These are phyloP conservation scores for Hylia prasina DNA, from an alignment of 2,113 vertebrate genomes.

Conservation along the genomic window DNA sequence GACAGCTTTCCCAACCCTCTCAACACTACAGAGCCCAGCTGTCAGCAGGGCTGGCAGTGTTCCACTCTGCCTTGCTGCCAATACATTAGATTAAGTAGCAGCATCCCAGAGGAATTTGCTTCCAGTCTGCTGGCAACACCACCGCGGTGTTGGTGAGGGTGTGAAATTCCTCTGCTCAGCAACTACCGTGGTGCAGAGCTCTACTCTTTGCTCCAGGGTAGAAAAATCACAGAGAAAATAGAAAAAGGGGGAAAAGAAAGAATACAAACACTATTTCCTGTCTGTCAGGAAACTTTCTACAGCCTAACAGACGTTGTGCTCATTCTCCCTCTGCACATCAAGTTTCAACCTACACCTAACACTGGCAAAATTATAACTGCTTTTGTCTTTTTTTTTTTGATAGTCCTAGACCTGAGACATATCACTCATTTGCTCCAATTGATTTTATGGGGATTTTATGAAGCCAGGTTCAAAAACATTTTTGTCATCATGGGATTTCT, in stretches of 20 bases:
- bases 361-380: not conserved
- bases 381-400: not conserved
- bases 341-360: not conserved
- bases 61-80: not conserved
- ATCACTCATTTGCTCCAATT: not conserved
- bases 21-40: not conserved
- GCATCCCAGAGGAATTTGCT: not conserved
- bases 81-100: not conserved
- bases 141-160: rapidly evolving
- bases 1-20: not conserved
- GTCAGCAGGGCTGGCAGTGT: not conserved
- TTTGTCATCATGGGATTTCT: not conserved
- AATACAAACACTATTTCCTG: not conserved
- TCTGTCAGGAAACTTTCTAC: not conserved
- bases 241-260: not conserved
- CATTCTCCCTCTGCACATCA: not conserved
- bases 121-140: not conserved
- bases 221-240: not conserved
- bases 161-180: constrained; percentile 5
- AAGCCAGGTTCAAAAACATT: not conserved
- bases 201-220: not conserved
- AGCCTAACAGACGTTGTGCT: rapidly evolving
- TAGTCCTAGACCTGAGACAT: not conserved
- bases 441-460: not conserved
- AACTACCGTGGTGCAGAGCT: rapidly evolving